Evolutionary conservation across 2,888 invertebrate species (phyloP), one percentile per base, ranked within the genome.

Genomic region (Abscondita cerata): DNA sequence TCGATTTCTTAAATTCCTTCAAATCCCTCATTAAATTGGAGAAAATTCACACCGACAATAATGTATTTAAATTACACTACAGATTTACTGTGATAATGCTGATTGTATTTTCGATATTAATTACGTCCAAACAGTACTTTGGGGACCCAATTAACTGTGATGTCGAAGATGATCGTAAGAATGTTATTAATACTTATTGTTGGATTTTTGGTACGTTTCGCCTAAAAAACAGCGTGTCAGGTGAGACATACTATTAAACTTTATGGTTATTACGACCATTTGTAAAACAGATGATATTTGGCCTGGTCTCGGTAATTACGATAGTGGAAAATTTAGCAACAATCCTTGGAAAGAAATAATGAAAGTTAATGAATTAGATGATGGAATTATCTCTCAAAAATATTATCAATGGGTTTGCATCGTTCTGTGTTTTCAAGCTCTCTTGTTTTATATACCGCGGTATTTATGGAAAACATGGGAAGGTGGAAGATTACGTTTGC

Each of bases 61-160:
- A 86, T 71, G 83, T 91, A 6, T 92, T 91, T 75, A 86, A 87
- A 44, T 81, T 92, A 75, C 92, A 92, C 78, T 91, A 90, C 75
- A 87, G 88, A 75, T 83, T 87, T 33, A 90, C 92, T 0, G 88
- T 89, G 50, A 84, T 89, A 51, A 83, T 93, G 73, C 80, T 94
- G 62, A 81, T 92, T 38, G 85, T 89, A 18, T 91, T 89, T 78
- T 89, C 90, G 1, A 80, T 92, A 71, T 76, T 93, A 70, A 86
- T 94, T 44, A 90, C 91, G 18, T 88, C 91, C 11, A 90, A 91
- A 73, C 92, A 94, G 78, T 93, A 92, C 80, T 92, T 93, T 71
- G 93, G 93, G 0, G 91, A 93, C 71, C 93, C 93, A 0, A 92
- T 95, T 52, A 86, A 89, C 71, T 94, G 94, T 77, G 83, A 87